Evolutionary conservation across 2,888 invertebrate genomes (phyloP).

Genomic region (Gasteruption jaculator): DNA sequence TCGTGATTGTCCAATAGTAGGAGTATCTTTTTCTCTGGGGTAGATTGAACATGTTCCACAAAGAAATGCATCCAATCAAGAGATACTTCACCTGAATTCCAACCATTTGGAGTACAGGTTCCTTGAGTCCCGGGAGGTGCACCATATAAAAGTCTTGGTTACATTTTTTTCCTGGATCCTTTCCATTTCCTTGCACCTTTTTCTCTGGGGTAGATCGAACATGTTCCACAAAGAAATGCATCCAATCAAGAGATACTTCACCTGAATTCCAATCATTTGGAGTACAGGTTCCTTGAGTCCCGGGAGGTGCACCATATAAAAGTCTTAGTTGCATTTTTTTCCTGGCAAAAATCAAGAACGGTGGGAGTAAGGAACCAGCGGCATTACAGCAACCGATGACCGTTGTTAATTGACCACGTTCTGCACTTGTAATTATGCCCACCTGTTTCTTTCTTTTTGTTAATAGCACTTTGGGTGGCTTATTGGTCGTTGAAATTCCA

Average conservation of each 20-base stretch:
- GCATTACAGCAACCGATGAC: slow-evolving; percentile 26
- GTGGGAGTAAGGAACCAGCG: slow-evolving; percentile 35
- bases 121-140: slow-evolving; percentile 27
- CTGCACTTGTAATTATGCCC: slow-evolving; percentile 30
- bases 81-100: slow-evolving; percentile 29
- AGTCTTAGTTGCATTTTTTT: slow-evolving; percentile 32
- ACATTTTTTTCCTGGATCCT: too few species aligned
- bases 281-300: slow-evolving; percentile 24
- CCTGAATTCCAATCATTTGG: slow-evolving; percentile 30
- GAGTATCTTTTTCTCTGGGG: slow-evolving; percentile 25
- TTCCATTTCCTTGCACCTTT: too few species aligned
- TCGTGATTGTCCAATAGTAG: slow-evolving; percentile 34
- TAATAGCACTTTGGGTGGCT: slow-evolving; percentile 44
- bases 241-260: slow-evolving; percentile 29
- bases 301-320: slow-evolving; percentile 29
- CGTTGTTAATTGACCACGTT: slow-evolving; percentile 26
- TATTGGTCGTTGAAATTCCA: slow-evolving; percentile 22
- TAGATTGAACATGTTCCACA: slow-evolving; percentile 27
- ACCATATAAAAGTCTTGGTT: slow-evolving; percentile 26
- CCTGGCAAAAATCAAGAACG: slow-evolving; percentile 33
- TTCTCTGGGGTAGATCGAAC: slow-evolving; percentile 26
- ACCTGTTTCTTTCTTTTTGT: slow-evolving; percentile 30
- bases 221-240: slow-evolving; percentile 28
- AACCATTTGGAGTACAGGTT: slow-evolving; percentile 27
- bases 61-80: slow-evolving; percentile 31